These are phyloP conservation scores for Calliopsis andreniformis DNA, from an alignment of 1,140 invertebrate species.

Conservation along the genomic window DNA sequence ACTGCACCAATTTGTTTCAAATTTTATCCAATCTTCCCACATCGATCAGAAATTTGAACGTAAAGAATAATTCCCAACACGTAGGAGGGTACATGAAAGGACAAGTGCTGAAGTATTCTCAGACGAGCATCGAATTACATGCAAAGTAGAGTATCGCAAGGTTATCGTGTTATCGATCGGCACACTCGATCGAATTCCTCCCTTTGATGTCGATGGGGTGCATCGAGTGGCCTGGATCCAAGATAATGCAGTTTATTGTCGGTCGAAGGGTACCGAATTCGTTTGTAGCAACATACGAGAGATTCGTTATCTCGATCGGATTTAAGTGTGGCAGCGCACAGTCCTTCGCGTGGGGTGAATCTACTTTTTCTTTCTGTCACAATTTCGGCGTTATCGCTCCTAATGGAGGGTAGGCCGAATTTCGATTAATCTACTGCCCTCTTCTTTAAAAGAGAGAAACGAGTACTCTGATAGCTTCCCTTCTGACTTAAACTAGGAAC, in stretches of 20 bases:
- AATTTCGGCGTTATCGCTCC: background rate
- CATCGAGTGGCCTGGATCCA: constrained; percentile 32
- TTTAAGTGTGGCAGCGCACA: constrained; percentile 60
- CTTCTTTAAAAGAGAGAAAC: background rate
- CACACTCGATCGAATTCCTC: constrained; percentile 48
- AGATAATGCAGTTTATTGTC: constrained; percentile 45
- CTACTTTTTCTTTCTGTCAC: background rate
- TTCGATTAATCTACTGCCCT: background rate
- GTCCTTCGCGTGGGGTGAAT: constrained; percentile 33
- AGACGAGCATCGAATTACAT: constrained; percentile 28
- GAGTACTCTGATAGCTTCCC: too few relatives aligned
- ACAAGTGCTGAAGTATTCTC: background rate
- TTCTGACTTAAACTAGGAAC: too few relatives aligned
- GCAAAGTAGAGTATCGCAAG: background rate
- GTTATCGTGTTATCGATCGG: constrained; percentile 42
- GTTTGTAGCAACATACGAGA: constrained; percentile 33
- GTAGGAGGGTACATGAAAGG: constrained; percentile 10
- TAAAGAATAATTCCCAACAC: background rate
- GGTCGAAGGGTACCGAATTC: constrained; percentile 47
- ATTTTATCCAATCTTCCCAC: too few relatives aligned
- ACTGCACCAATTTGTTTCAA: too few relatives aligned
- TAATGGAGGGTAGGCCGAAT: background rate
- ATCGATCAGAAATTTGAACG: too few relatives aligned
- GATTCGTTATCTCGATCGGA: constrained; percentile 69
- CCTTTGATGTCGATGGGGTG: constrained; percentile 57